phyloP scores from a whole-genome alignment of 2,797 vertebrate species.

The Microctenopoma steveboyesi region DNA sequence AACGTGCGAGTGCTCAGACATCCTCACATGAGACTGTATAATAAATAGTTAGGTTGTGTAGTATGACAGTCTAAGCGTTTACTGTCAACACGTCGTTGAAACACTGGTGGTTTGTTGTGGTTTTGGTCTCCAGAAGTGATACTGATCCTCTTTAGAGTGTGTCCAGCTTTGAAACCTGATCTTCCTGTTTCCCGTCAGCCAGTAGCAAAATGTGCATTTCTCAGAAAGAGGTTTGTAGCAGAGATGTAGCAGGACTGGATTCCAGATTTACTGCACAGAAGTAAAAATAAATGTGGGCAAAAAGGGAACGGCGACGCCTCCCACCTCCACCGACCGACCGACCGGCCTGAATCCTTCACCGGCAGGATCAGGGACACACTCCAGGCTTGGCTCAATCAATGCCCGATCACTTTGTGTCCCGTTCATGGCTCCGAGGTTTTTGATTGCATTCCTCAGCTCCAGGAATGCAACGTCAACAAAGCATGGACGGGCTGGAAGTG shows the following conservation, averaged over 20 bases:
- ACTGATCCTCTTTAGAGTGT: background rate
- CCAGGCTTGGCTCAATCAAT: conserved; percentile 52
- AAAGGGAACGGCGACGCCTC: conserved; percentile 48
- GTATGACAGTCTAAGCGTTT: background rate
- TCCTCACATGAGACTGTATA: background rate
- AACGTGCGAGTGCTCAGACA: background rate
- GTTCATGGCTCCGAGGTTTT: conserved; percentile 32
- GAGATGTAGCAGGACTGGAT: background rate
- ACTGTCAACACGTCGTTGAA: background rate
- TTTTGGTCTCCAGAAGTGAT: background rate
- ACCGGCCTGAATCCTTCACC: conserved; percentile 48
- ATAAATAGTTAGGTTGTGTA: background rate
- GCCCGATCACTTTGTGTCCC: conserved; percentile 40
- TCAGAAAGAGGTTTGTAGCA: conserved; percentile 17
- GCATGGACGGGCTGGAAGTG: conserved; percentile 41
- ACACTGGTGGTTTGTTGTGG: background rate
- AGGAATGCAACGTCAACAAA: conserved; percentile 23
- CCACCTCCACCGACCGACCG: conserved; percentile 48
- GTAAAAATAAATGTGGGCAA: conserved; percentile 44
- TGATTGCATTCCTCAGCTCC: conserved; percentile 35
- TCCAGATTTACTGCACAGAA: background rate
- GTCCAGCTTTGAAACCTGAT: conserved; percentile 31
- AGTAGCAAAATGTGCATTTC: conserved; percentile 21
- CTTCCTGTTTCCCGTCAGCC: conserved; percentile 22
- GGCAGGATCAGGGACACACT: conserved; percentile 47